These are phyloP conservation scores for Drosophila willistoni DNA, from an alignment of 1,140 invertebrate genomes.

Conservation along the genomic window DNA sequence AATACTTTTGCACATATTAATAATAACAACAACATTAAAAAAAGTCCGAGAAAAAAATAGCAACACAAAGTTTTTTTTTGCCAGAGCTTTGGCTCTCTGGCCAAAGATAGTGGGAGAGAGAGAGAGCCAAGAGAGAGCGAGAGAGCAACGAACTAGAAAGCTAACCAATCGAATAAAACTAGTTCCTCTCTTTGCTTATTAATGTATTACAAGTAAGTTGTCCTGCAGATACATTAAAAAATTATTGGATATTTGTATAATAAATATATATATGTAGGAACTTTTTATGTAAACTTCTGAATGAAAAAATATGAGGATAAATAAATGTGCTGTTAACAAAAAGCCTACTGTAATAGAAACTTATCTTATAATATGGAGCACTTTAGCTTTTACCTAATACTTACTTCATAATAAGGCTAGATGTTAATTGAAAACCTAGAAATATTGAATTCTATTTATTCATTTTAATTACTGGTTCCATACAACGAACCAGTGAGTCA, in stretches of 20 bases:
- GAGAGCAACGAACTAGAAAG: not conserved
- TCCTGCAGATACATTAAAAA: not conserved
- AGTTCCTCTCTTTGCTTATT: conserved; percentile 14
- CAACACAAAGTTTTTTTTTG: conserved; percentile 6
- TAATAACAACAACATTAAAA: conserved; percentile 15
- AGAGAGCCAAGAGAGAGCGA: conserved; percentile 19
- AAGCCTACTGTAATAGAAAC: no score
- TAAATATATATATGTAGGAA: not conserved
- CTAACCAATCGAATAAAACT: conserved; percentile 10
- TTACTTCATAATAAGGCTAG: no score
- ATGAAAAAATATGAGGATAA: no score
- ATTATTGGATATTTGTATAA: not conserved
- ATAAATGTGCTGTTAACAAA: no score
- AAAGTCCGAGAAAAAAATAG: conserved; percentile 37
- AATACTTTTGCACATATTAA: conserved; percentile 47
- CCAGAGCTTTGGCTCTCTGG: conserved; percentile 6
- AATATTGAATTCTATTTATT: no score
- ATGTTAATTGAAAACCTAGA: no score
- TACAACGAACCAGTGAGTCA: conserved; percentile 6
- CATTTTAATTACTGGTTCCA: no score
- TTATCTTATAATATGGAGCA: no score
- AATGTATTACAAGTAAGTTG: not conserved
- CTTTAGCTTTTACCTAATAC: not conserved
- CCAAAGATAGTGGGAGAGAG: not conserved
- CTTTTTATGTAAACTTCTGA: not conserved